Base-by-base conservation (phyloP, 2,113 vertebrate genomes). In the Sinosuthora webbiana region DNA sequence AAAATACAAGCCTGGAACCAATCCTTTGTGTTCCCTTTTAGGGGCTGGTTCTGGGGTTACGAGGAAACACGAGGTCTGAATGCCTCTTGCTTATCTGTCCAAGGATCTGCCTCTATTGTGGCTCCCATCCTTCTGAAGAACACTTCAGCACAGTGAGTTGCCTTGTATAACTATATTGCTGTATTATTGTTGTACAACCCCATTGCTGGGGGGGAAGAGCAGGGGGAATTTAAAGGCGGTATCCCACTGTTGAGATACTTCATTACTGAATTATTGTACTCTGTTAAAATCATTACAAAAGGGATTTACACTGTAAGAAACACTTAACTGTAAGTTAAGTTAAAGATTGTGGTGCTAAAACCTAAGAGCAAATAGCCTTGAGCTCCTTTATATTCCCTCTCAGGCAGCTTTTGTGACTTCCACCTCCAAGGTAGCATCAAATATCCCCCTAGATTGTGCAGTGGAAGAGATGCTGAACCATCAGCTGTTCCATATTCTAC, bases 1-100 rank as follows among this genome's bases (percentile, higher is more conserved):
- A 35, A 94, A 87, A 47, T 41, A 13, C 41, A 59, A 42, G 7
- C 17, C 27, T 70, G 28, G 67, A 83, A 56, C 20, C 20, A 41
- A 8, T 75, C 12, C 41, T 68, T 77, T 41, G 21, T 95, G 33
- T 93, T 94, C 35, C 89, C 41, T 97, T 95, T 56, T 95, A 99
- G 99, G 94, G 99, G 99, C 71, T 99, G 99, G 99, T 99, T 99
- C 90, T 99, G 99, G 99, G 99, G 99, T 79, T 99, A 99, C 0
- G 98, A 99, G 86, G 99, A 99, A 94, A 99, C 99, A 0, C 97
- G 99, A 44, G 99, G 98, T 52, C 93, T 99, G 42, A 98, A 98
- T 2, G 97, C 99, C 14, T 98, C 98, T 31, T 99, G 99, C 53
- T 83, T 99, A 91, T 99, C 99, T 18, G 98, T 99, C n/a, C 99